phyloP scores from a whole-genome alignment of 1,140 invertebrate species.

The Aphis gossypii region DNA sequence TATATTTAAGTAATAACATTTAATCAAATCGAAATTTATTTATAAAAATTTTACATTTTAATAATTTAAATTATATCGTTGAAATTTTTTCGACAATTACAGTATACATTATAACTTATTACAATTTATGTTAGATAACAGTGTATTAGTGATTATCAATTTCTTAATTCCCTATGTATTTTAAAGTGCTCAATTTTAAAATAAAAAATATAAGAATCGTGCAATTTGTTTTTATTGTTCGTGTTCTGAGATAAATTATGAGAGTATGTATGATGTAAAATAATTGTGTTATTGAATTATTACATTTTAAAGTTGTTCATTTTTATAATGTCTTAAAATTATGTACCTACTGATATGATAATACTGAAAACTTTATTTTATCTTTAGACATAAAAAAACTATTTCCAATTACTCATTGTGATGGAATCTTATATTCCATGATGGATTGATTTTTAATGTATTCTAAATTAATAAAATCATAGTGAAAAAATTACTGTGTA shows the following conservation, averaged over 20 bases:
- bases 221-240: neutral
- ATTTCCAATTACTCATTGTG: constrained; percentile 4
- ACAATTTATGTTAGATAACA: constrained; percentile 6
- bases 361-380: neutral
- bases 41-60: too few relatives aligned
- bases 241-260: too few relatives aligned
- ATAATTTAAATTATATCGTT: too few relatives aligned
- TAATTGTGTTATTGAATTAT: neutral
- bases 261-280: constrained; percentile 4
- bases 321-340: neutral
- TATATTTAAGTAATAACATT: neutral
- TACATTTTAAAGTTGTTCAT: neutral
- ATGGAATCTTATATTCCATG: neutral
- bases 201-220: neutral
- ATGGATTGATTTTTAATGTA: neutral
- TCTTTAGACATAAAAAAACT: neutral
- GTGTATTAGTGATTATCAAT: neutral
- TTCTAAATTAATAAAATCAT: neutral
- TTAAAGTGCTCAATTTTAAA: constrained; percentile 5
- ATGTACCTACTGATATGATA: neutral
- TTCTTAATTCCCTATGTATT: neutral
- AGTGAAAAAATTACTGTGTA: neutral
- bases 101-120: neutral
- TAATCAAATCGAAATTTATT: neutral
- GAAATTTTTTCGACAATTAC: neutral